Percentiles rank a stretch among this genome's conserved stretches.
These are phyloP conservation scores for Maniola hyperantus DNA, from an alignment of 2,888 invertebrate species.

Conservation along the genomic window DNA sequence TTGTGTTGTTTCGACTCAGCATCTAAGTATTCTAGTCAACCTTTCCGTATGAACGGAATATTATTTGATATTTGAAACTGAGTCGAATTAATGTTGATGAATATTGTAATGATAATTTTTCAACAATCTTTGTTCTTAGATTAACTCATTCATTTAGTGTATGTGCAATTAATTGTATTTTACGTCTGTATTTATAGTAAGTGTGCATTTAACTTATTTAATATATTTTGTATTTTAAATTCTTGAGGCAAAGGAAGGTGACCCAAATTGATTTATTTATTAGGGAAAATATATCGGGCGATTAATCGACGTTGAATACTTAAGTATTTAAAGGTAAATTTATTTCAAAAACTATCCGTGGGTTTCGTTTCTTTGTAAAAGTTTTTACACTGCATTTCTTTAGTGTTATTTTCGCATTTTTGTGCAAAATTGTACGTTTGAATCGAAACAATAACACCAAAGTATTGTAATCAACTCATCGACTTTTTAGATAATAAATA, in stretches of 20 bases:
- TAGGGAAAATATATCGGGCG: conserved; percentile 72
- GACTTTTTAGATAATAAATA: conserved; percentile 82
- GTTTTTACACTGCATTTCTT: conserved; percentile 35
- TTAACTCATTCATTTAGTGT: conserved; percentile 73
- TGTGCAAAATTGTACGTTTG: conserved; percentile 42
- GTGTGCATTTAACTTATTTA: conserved; percentile 71
- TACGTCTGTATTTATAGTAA: conserved; percentile 64
- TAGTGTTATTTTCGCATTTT: conserved; percentile 39
- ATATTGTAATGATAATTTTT: conserved; percentile 59
- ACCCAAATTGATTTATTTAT: conserved; percentile 77
- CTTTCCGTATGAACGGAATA: conserved; percentile 44
- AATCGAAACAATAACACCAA: conserved; percentile 81
- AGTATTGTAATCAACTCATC: conserved; percentile 76
- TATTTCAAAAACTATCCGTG: conserved; percentile 26
- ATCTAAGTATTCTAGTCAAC: conserved; percentile 58
- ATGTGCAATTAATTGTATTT: conserved; percentile 77
- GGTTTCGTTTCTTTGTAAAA: conserved; percentile 22
- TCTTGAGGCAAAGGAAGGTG: conserved; percentile 41
- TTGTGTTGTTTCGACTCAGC: conserved; percentile 69
- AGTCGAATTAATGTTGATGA: conserved; percentile 60
- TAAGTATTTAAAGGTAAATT: conserved; percentile 26
- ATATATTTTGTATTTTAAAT: conserved; percentile 50
- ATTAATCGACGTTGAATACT: conserved; percentile 48
- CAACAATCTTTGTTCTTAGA: conserved; percentile 67
- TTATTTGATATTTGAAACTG: conserved; percentile 47